Evolutionary conservation across 2,888 invertebrate species (phyloP).

Genomic region (Athripsodes cinereus): DNA sequence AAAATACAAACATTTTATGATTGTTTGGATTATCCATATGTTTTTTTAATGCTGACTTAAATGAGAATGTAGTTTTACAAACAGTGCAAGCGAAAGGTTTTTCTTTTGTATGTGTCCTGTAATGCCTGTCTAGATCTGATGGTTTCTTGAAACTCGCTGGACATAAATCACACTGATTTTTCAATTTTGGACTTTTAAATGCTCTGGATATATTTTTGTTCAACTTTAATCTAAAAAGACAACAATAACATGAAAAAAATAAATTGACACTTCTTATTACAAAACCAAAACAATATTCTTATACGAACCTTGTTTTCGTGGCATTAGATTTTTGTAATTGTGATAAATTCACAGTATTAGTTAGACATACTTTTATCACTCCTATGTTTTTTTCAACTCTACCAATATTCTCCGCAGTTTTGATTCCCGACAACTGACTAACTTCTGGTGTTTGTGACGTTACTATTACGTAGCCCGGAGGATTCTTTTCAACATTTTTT

Average conservation of each 20-base stretch:
- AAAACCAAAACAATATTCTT: neutral
- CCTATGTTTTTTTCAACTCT: too few species aligned
- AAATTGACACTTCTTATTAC: neutral
- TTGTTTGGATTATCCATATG: conserved; percentile 3
- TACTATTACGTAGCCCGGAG: too few species aligned
- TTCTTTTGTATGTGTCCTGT: conserved; percentile 11
- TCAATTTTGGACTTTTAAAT: conserved; percentile 3
- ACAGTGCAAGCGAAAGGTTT: conserved; percentile 7
- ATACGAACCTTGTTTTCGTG: too few species aligned
- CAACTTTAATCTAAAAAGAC: neutral
- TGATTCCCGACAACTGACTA: too few species aligned
- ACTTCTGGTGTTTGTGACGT: too few species aligned
- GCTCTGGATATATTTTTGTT: conserved; percentile 6
- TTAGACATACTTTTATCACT: too few species aligned
- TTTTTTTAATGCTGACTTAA: conserved; percentile 12
- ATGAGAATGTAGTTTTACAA: conserved; percentile 10
- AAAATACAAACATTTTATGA: neutral
- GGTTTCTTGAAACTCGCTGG: conserved; percentile 15
- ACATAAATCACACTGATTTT: conserved; percentile 8
- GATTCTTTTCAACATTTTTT: too few species aligned
- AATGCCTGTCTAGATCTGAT: conserved; percentile 15
- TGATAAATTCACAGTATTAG: too few species aligned
- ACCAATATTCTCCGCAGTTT: too few species aligned
- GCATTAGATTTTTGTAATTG: too few species aligned
- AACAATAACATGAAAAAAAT: neutral